Conservation (phyloP, 1,140 invertebrate genomes). For the Drosophila bocki region DNA sequence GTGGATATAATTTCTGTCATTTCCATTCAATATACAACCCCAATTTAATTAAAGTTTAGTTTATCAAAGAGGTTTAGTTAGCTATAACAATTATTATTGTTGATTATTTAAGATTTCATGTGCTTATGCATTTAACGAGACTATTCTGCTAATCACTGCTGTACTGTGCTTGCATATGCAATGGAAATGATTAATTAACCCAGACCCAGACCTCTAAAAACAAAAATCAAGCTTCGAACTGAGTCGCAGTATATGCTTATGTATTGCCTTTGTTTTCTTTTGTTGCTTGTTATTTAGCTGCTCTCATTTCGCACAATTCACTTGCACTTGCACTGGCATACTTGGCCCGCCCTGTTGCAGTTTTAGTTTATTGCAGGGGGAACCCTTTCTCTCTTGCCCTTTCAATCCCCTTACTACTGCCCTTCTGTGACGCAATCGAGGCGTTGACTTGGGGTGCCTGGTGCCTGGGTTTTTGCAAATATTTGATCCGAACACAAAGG, state of each 20-base stretch:
- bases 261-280: constrained; percentile 27
- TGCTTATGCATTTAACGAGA: background rate
- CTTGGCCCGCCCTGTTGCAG: constrained; percentile 3
- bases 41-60: background rate
- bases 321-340: constrained; percentile 13
- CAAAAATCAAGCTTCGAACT: constrained; percentile 37
- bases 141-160: background rate
- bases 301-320: constrained; percentile 20
- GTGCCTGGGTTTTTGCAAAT: constrained; percentile 26
- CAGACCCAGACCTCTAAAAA: constrained; percentile 76
- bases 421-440: constrained; percentile 42
- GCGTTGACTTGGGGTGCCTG: constrained; percentile 6
- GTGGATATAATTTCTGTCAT: background rate
- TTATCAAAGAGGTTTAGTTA: background rate
- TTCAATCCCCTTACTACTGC: background rate
- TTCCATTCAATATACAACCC: background rate
- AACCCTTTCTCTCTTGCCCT: background rate
- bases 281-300: constrained; percentile 8
- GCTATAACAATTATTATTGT: no score
- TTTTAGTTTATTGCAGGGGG: constrained; percentile 1
- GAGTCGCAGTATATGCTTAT: constrained; percentile 16
- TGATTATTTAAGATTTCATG: background rate
- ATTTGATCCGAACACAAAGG: constrained; percentile 61
- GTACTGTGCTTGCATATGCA: constrained; percentile 38
- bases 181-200: constrained; percentile 81